Conservation (phyloP, 2,113 vertebrate species). For the Zapornia atra region DNA sequence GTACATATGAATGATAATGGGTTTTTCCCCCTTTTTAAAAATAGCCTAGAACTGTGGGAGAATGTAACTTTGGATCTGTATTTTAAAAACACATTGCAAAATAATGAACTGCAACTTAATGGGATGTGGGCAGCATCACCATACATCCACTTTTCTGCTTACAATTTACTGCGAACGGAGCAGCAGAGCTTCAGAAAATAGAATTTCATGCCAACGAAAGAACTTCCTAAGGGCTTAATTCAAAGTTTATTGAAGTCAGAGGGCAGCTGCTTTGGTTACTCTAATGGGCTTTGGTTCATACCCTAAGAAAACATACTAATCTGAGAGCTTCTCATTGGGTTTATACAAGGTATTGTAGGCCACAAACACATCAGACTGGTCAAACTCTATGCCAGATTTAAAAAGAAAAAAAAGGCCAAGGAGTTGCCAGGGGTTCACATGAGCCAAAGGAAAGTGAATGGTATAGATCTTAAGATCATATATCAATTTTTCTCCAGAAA, state of each 20-base stretch:
- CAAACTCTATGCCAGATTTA: neutral
- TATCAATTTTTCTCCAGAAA: neutral
- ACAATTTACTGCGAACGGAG: neutral
- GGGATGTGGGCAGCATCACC: neutral
- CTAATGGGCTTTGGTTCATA: neutral
- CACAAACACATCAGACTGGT: neutral
- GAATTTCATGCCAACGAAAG: neutral
- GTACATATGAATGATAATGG: neutral
- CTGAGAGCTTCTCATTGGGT: neutral
- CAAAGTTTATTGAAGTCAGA: neutral
- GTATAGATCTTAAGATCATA: neutral
- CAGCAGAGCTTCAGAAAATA: neutral
- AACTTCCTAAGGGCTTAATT: neutral
- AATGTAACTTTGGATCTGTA: neutral
- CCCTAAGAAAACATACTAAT: neutral
- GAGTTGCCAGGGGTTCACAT: neutral
- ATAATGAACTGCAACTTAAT: neutral
- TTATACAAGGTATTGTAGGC: neutral
- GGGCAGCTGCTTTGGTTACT: neutral
- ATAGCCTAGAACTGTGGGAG: neutral
- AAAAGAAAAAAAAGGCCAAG: neutral
- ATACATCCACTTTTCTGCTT: neutral
- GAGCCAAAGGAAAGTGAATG: neutral
- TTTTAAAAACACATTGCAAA: neutral
- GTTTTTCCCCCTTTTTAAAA: neutral